Base-by-base conservation (phyloP, 1,140 invertebrate genomes). In the Akabosia matsudoensis region DNA sequence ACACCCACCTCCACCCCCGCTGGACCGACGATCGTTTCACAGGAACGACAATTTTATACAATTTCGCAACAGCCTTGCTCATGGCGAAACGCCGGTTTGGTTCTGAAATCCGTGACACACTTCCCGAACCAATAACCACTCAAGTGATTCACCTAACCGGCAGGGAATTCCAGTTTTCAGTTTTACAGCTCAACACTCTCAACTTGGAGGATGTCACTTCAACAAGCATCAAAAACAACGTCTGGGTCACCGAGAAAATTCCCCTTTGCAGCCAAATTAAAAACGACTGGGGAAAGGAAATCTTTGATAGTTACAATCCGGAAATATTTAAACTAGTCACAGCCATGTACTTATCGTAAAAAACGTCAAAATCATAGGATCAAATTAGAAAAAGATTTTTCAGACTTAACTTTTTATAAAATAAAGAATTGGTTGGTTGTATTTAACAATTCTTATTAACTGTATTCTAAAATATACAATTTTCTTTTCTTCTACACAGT, bases 121-220 rank as follows among this genome's bases (percentile, higher is more conserved):
- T 92, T 61, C 90, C 92, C 18, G 88, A 91, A 82, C 94, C 94
- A n/a, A 85, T 96, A 64, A 89, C 90, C 33, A 83, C 95, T 13
- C 94, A 96, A 82, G 90, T 90, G 82, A 86, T 96, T 77, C 91
- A 94, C 70, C 90, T 90, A 0, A 90, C 94, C 83, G 90, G 92
- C 18, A 85, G 88, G 75, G 83, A 85, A 7, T 93, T 93, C 82
- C 89, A 94, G 82, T 95, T 96, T 84, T 90, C 90, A 13, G 88
- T 93, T 45, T 90, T 93, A 78, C 93, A 96, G 85, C 85, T 97
- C n/a, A 96, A 96, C 82, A 94, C 92, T 1, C 84, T 95, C 24
- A 86, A 92, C 84, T 79, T 93, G 2, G 86, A 89, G 83, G 76
- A 45, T 28, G 61, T 67, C 28, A 30, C 70, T 3, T 33, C 67